Base-by-base conservation (phyloP, 2,888 invertebrate species). In the Helobdella robusta region DNA sequence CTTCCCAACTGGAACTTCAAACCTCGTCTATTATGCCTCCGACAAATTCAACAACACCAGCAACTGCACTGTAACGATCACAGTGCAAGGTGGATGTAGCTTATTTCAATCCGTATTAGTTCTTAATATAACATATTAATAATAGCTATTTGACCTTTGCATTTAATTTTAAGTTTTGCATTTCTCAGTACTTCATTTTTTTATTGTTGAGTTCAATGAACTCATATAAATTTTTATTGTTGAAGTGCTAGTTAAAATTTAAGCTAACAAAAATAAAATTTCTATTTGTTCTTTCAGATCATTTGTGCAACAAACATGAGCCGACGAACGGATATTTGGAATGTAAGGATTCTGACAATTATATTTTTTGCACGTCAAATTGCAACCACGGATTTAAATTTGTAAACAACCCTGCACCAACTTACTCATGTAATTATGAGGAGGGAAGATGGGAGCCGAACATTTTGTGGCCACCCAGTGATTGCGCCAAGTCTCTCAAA, bases 31-130 rank as follows among this genome's bases (percentile, higher is more conserved):
- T 75, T 81, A 82, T 20, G 86, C 86, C 0, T 83, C 83, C 70
- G 86, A 87, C 76, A 75, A 78, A 2, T 82, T 81, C 67, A 83
- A 83, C 44, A 86, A 86, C 75, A 83, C 81, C 72, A 84, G 83
- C 0, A 82, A 82, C 59, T 87, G 87, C 72, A 81, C 81, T 67
- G 84, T 86, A 70, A 81, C 79, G 28, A 81, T 86, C 11, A 81
- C 79, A 59, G 83, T 86, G 11, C 71, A 76, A 65, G 75, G 78
- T 78, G 67, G 71, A 75, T 48, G 20, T 58, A 18, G 11, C n/a
- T n/a, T n/a, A n/a, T n/a, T n/a, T n/a, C n/a, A n/a, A n/a, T n/a
- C n/a, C n/a, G n/a, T n/a, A n/a, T n/a, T n/a, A n/a, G n/a, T n/a
- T n/a, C n/a, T n/a, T n/a, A n/a, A n/a, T n/a, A n/a, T n/a, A n/a